A percentile compares a stretch with the other conserved stretches of the same genome.
Evolutionary conservation across 2,113 vertebrate species (phyloP).

Genomic region (Arizona elegans): DNA sequence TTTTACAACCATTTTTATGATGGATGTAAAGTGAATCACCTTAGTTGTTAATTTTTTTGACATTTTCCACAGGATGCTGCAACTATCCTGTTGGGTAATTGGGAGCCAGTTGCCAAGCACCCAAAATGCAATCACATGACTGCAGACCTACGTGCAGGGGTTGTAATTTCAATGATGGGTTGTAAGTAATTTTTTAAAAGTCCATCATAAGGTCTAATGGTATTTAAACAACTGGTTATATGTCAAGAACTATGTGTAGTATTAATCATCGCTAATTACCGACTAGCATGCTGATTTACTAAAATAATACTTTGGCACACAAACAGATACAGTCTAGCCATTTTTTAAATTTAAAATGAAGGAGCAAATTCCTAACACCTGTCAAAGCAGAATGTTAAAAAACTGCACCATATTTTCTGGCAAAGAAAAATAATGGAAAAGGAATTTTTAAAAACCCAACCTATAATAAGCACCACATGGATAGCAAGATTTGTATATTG

Average conservation of each 20-base stretch:
- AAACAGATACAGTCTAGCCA: not conserved
- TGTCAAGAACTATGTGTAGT: not conserved
- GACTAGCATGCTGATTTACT: not conserved
- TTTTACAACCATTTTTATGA: not conserved
- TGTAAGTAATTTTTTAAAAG: not conserved
- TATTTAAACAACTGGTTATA: not conserved
- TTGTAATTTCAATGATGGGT: not conserved
- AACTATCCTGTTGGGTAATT: not conserved
- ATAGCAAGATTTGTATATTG: not conserved
- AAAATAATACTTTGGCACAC: not conserved
- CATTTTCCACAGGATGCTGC: not conserved
- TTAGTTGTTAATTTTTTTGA: not conserved
- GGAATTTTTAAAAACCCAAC: not conserved
- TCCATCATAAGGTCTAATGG: not conserved
- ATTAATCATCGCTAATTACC: not conserved
- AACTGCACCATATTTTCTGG: not conserved
- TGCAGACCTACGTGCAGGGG: not conserved
- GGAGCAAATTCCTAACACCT: not conserved
- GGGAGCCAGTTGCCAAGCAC: not conserved
- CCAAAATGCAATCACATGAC: not conserved
- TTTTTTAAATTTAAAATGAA: not conserved
- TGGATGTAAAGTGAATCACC: not conserved
- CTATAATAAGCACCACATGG: not conserved
- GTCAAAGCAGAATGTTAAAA: not conserved
- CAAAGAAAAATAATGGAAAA: not conserved